Percentiles rank a stretch among this genome's conserved stretches.
phyloP scores from a whole-genome alignment of 2,888 invertebrate genomes.

The Phymatocera aterrima region DNA sequence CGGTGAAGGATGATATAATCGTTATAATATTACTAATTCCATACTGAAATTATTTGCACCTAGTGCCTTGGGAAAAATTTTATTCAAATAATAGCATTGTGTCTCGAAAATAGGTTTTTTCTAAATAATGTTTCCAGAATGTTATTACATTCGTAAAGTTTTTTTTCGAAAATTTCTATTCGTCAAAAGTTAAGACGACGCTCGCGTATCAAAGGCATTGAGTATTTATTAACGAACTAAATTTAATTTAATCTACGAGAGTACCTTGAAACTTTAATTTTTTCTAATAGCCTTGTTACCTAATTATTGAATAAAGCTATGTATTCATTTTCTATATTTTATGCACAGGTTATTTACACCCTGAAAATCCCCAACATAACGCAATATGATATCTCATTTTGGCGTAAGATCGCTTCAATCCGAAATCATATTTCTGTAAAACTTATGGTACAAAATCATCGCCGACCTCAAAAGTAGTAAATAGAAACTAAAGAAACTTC shows the following conservation, averaged over 20 bases:
- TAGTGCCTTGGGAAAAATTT: conserved; percentile 3
- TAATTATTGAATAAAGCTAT: conserved; percentile 63
- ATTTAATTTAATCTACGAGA: conserved; percentile 46
- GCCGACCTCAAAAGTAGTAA: background rate
- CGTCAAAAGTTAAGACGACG: background rate
- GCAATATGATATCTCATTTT: no score
- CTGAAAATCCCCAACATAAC: conserved; percentile 6
- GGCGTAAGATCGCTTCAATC: no score
- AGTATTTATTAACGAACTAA: background rate
- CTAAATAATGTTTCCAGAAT: background rate
- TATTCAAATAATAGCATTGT: background rate
- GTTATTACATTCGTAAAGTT: background rate
- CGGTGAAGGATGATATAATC: conserved; percentile 46
- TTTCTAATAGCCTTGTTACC: conserved; percentile 51
- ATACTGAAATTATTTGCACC: background rate
- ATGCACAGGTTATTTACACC: background rate
- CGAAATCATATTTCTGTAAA: no score
- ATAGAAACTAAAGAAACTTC: no score
- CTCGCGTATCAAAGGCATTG: conserved; percentile 12
- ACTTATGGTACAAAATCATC: background rate
- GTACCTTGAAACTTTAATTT: conserved; percentile 53
- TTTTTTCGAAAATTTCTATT: background rate
- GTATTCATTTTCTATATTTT: conserved; percentile 58
- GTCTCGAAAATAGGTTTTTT: background rate
- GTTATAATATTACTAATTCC: conserved; percentile 13